Evolutionary conservation across 2,888 invertebrate genomes (phyloP), one percentile per base, ranked within the genome.

Genomic region (Colletes collaris): DNA sequence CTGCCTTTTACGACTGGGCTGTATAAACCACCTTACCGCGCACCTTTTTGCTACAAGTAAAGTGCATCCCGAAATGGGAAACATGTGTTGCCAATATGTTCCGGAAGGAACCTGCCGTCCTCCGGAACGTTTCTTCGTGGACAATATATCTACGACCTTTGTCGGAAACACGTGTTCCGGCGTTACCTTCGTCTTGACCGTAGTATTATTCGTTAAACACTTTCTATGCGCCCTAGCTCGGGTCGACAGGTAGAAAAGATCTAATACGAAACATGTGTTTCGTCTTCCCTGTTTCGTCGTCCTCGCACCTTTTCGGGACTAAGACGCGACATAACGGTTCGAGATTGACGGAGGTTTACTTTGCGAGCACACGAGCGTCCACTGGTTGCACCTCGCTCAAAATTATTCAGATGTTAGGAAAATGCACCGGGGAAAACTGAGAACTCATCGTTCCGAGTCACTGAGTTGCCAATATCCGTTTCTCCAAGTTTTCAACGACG

Each of bases 211-310:
- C 66, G 79, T 76, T 77, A 76, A 84, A 82, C 77, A 78, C 77
- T 81, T 84, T 81, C 81, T 56, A 52, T 68, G n/a, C 81, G 49
- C 56, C 63, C 62, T 44, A 65, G 70, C 37, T n/a, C 81, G 66
- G 81, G 81, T 64, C 86, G 58, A 88, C 89, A 89, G 89, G 89
- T 90, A 89, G 87, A 85, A 81, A 86, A 82, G 77, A 86, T 88
- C 87, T 90, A 89, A 90, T 89, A 77, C 89, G 89, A 90, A 90
- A 90, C 90, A 90, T 88, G 87, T 90, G 90, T 85, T 60, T 70
- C 75, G 63, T 64, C 74, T 60, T 67, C 59, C 53, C 64, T 56
- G 67, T 16, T 27, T 27, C 27, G 50, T 44, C 80, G 52, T 46
- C 52, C 71, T 83, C 62, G 76, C 72, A 82, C 80, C 85, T 85